Evolutionary conservation across 2,113 vertebrate genomes (phyloP), one percentile per base, ranked within the genome.

Genomic region (Carassius gibelio): DNA sequence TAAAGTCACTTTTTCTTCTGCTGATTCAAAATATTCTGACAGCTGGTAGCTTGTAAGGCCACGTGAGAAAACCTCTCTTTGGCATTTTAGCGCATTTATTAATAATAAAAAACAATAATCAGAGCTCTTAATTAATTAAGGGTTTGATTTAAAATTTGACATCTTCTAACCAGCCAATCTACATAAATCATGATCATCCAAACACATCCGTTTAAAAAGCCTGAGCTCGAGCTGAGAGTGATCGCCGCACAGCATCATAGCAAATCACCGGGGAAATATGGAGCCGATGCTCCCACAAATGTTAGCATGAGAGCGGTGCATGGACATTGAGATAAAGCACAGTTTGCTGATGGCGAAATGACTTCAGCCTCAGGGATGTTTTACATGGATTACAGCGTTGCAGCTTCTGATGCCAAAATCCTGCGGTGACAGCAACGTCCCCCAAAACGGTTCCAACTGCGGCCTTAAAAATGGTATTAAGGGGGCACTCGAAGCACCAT

Each of bases 181-280:
- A 52, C n/a, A 61, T 85, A 79, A 71, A 59, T 85, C 48, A 72
- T 59, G 26, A 68, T 38, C 74, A 64, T 66, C 23, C 13, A 80
- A 76, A 48, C 15, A 30, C 50, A 30, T 19, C 42, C 8, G 11
- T 68, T 48, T 69, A 30, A 45, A 10, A 7, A 83, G 69, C 83
- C 75, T 10, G 13, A 68, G 3, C 30, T 81, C n/a, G 13, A 81
- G 62, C 62, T 68, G 23, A 23, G 48, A 76, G 26, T 4, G 50
- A 77, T 26, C 1, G 23, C 1, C 3, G 23, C 30, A 84, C 42
- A 52, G 48, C 36, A 34, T 84, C 61, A 76, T 36, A 30, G 72
- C n/a, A 48, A 55, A 55, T 71, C 62, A 21, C 66, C 11, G 55
- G 76, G 50, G 62, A 85, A 85, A 61, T 79, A 71, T 42, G 8